These are phyloP conservation scores for Xyliphius kryptos DNA, from an alignment of 2,113 vertebrate species.

Conservation along the genomic window DNA sequence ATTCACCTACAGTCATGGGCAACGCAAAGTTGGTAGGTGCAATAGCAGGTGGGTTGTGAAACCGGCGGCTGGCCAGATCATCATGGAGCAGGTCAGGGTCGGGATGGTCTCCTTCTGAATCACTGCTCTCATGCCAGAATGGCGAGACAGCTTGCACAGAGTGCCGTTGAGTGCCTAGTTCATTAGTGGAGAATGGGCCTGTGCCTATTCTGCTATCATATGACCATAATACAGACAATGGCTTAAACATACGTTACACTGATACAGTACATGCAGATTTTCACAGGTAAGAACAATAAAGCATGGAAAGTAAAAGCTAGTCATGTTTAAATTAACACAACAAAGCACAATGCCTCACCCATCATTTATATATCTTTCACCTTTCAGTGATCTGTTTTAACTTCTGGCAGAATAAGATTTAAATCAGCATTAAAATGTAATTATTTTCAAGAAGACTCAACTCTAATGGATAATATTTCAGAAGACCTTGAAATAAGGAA, in stretches of 20 bases:
- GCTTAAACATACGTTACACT: slow-evolving; percentile 8
- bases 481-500: no score
- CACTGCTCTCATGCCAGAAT: slow-evolving; percentile 68
- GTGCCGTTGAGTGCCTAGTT: slow-evolving; percentile 51
- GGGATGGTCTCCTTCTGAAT: slow-evolving; percentile 68
- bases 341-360: no score
- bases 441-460: no score
- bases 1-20: slow-evolving; percentile 53
- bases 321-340: no score
- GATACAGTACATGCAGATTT: slow-evolving; percentile 34
- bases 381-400: no score
- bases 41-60: slow-evolving; percentile 65
- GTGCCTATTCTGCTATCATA: slow-evolving; percentile 50
- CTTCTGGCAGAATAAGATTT: no score
- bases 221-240: slow-evolving; percentile 51
- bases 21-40: slow-evolving; percentile 64
- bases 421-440: no score
- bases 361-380: no score
- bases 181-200: slow-evolving; percentile 49
- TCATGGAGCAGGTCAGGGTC: slow-evolving; percentile 73
- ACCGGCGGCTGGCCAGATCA: slow-evolving; percentile 79
- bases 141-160: slow-evolving; percentile 48
- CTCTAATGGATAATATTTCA: no score
- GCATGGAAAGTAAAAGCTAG: no score
- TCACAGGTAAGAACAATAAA: background rate